These are phyloP conservation scores for Istiophorus platypterus DNA, from an alignment of 2,113 vertebrate genomes.

Conservation along the genomic window DNA sequence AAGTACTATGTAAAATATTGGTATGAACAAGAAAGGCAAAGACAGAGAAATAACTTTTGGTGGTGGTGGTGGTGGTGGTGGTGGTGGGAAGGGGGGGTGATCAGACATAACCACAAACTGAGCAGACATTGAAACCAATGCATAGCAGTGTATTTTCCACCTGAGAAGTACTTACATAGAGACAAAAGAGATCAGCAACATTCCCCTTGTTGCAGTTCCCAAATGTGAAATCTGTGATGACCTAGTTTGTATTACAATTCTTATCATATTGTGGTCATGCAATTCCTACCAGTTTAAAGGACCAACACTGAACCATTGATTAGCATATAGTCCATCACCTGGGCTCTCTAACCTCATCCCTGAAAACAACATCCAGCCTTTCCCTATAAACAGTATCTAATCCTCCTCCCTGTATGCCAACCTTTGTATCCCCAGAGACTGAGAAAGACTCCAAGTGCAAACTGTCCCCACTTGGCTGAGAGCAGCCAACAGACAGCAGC, in stretches of 20 bases:
- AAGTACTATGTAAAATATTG: constrained; percentile 59
- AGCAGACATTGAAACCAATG: constrained; percentile 77
- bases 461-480: constrained; percentile 69
- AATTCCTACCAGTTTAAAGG: constrained; percentile 57
- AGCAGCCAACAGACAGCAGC: constrained; percentile 79
- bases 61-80: no score
- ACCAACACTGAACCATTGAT: constrained; percentile 56
- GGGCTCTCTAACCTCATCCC: constrained; percentile 64
- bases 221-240: constrained; percentile 50
- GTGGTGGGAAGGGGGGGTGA: constrained; percentile 18
- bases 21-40: constrained; percentile 68
- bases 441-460: constrained; percentile 81
- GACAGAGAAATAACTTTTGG: constrained; percentile 38
- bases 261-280: constrained; percentile 52
- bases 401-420: constrained; percentile 74
- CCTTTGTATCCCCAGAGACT: constrained; percentile 75
- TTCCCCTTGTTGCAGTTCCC: constrained; percentile 59
- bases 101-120: constrained; percentile 63
- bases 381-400: constrained; percentile 52
- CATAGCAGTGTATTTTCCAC: constrained; percentile 86
- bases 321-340: constrained; percentile 57
- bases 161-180: constrained; percentile 83
- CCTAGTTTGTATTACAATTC: constrained; percentile 59
- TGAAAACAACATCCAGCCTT: constrained; percentile 60
- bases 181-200: constrained; percentile 76